Percentiles rank a stretch among this genome's conserved stretches.
Evolutionary conservation across 1,140 invertebrate genomes (phyloP).

Genomic region (Atta cephalotes): DNA sequence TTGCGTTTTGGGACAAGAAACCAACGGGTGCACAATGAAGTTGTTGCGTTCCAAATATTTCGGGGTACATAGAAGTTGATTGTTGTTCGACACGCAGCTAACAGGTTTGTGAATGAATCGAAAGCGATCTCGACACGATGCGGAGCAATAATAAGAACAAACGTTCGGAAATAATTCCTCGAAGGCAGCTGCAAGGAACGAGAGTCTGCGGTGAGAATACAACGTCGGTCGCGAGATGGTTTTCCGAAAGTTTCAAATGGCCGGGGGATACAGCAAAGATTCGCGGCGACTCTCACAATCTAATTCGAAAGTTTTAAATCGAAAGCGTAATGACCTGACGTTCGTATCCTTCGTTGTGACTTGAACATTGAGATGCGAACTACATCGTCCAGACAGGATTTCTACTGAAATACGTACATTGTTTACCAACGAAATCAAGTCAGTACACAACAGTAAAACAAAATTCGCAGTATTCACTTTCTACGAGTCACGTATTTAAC

Average conservation of each 20-base stretch:
- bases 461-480: conserved; percentile 4
- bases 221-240: conserved; percentile 11
- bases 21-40: neutral
- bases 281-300: conserved; percentile 64
- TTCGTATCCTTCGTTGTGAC: neutral
- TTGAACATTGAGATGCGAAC: neutral
- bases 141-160: conserved; percentile 45
- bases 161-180: conserved; percentile 66
- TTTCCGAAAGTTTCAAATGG: conserved; percentile 63
- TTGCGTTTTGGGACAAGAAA: conserved; percentile 8
- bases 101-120: conserved; percentile 26
- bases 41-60: conserved; percentile 46
- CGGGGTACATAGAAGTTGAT: conserved; percentile 48
- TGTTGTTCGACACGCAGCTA: conserved; percentile 17
- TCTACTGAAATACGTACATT: conserved; percentile 1
- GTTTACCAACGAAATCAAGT: neutral
- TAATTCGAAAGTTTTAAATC: conserved; percentile 79
- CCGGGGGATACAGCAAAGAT: conserved; percentile 50
- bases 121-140: conserved; percentile 39
- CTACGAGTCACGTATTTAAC: neutral
- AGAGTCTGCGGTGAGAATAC: conserved; percentile 29
- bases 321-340: conserved; percentile 60
- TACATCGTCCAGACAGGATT: neutral
- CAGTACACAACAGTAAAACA: neutral
- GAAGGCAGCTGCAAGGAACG: conserved; percentile 35